Conservation (phyloP, 2,888 invertebrate genomes). For the Stratiomys singularior region DNA sequence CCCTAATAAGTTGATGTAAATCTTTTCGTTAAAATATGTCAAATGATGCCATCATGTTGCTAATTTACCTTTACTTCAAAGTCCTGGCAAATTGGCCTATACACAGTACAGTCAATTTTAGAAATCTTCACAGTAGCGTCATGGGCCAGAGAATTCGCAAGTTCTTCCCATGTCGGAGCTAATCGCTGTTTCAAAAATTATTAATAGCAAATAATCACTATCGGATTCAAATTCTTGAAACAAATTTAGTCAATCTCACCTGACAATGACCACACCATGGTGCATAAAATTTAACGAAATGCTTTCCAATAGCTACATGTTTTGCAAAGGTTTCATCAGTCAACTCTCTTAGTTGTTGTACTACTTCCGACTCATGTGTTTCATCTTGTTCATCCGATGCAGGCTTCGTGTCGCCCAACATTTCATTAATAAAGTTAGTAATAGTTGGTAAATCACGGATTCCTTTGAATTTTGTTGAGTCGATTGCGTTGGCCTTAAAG, state of each 20-base stretch:
- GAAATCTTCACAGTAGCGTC: constrained; percentile 77
- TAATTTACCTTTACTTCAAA: constrained; percentile 74
- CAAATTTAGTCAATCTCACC: constrained; percentile 67
- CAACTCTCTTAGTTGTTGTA: constrained; percentile 70
- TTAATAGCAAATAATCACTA: not conserved
- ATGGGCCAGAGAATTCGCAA: constrained; percentile 76
- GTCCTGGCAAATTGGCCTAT: constrained; percentile 78
- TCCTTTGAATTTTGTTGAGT: constrained; percentile 80
- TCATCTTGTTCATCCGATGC: constrained; percentile 51
- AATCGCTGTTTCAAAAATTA: constrained; percentile 68
- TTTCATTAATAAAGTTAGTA: constrained; percentile 80
- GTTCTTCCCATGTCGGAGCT: constrained; percentile 85
- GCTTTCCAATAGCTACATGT: constrained; percentile 77
- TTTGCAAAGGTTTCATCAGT: constrained; percentile 81
- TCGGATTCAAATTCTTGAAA: too few species aligned
- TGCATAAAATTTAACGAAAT: constrained; percentile 91
- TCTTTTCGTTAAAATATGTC: not conserved
- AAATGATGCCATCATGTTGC: not conserved
- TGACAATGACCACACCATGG: constrained; percentile 93
- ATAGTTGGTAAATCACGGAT: constrained; percentile 81
- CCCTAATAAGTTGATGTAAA: constrained; percentile 64
- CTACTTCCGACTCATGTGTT: constrained; percentile 34
- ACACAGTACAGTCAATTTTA: constrained; percentile 86
- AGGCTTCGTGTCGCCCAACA: constrained; percentile 66
- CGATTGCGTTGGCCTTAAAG: constrained; percentile 75